Base-by-base conservation (phyloP, 2,797 vertebrate genomes). In the Darevskia nairensis region DNA sequence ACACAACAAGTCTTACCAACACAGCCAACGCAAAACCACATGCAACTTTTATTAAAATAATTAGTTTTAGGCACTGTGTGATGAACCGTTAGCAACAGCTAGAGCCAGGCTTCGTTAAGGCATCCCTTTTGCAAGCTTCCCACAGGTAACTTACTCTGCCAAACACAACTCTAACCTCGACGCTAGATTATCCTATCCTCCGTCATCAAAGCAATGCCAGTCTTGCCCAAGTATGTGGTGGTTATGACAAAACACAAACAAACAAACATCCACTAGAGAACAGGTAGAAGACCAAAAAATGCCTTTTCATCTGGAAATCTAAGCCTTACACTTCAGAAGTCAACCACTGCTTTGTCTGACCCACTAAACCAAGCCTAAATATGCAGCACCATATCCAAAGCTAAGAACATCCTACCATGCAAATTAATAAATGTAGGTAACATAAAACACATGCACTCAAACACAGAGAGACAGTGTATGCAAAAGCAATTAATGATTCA, bases 1-100 rank as follows among this genome's bases (percentile, higher is more conserved):
- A 96, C 94, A 95, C 86, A 94, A 93, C 90, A 90, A 92, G 21
- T 91, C 89, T 92, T 91, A 92, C 93, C 91, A 91, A 95, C 89
- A 94, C 93, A 95, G 90, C 92, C 95, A 94, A 96, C 88, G 94
- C 92, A 89, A 95, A 95, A 85, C 92, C 93, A 95, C 95, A 90
- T 94, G 88, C 92, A 93, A 94, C 93, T 89, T 88, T 93, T 94
- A 88, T 95, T 95, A 95, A 95, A 94, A 95, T 95, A 94, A 96
- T 96, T 95, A 96, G 95, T 96, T 95, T 90, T 92, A 95, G 94
- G 94, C 89, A 89, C 94, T 92, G 93, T 92, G 94, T 91, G 17
- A 95, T 96, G 94, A 93, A 95, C 94, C 94, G 94, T 95, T 95
- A 96, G 95, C 94, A 94, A 95, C 92, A 95, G 94, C 95, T 95